Percentiles rank a stretch among this genome's conserved stretches.
Evolutionary conservation across 2,113 vertebrate genomes (phyloP).

Genomic region (Nothobranchius furzeri): DNA sequence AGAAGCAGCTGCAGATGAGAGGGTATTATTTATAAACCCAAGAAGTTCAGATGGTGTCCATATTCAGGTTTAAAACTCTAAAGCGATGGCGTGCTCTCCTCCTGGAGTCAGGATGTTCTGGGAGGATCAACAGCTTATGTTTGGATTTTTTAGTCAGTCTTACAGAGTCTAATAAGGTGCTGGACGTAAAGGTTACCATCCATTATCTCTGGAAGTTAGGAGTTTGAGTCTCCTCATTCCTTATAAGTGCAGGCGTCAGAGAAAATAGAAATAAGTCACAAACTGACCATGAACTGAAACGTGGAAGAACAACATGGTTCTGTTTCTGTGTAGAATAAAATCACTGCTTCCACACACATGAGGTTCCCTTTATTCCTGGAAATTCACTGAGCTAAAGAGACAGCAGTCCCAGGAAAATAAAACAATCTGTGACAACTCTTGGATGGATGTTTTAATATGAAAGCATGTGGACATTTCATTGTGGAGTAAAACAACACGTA

Average conservation of each 20-base stretch:
- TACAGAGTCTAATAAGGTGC: conserved; percentile 48
- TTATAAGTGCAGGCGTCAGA: conserved; percentile 39
- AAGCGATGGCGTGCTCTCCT: neutral
- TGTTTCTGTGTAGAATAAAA: neutral
- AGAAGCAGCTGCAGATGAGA: no score
- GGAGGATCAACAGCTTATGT: conserved; percentile 39
- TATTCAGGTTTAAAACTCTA: neutral
- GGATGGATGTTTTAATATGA: neutral
- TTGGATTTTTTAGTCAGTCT: conserved; percentile 34
- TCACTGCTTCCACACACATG: neutral
- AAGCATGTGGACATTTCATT: neutral
- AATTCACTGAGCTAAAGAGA: neutral
- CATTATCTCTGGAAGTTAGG: neutral
- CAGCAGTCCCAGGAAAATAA: neutral
- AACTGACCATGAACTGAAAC: neutral
- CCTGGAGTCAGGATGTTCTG: conserved; percentile 9
- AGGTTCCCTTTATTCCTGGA: neutral
- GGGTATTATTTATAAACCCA: no score
- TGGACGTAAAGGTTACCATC: conserved; percentile 31
- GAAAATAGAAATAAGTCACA: conserved; percentile 3
- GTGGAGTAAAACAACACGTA: no score
- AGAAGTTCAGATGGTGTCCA: no score
- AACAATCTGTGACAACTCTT: no score
- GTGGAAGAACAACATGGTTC: no score
- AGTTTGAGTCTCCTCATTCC: conserved; percentile 20